Conservation (phyloP, 2,113 vertebrate species). For the Urocynchramus pylzowi region DNA sequence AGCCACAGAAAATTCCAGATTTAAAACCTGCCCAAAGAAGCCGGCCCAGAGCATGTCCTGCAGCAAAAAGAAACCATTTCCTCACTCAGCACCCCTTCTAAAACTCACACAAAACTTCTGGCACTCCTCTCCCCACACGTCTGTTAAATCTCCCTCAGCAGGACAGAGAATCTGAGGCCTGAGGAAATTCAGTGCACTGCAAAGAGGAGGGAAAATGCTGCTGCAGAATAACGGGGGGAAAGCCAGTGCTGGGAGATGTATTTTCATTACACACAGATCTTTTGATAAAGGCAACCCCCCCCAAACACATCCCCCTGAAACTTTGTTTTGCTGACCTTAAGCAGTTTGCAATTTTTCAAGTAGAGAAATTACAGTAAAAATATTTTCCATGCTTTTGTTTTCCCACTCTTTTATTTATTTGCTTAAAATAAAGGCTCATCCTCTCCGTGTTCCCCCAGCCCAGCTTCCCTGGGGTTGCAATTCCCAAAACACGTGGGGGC, state of each 20-base stretch:
- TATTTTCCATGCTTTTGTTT: background rate
- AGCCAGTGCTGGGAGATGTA: background rate
- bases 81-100: background rate
- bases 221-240: background rate
- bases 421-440: background rate
- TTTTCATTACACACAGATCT: background rate
- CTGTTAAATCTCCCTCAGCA: background rate
- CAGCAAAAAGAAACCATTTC: background rate
- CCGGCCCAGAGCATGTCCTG: rapidly evolving
- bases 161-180: background rate
- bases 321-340: background rate
- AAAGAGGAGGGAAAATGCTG: background rate
- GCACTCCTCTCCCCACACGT: rapidly evolving
- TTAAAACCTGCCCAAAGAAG: background rate
- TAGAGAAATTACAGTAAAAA: background rate
- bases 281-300: background rate
- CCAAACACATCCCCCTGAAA: background rate
- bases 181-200: background rate
- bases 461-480: background rate
- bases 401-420: background rate
- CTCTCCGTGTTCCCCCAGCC: background rate
- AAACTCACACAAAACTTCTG: background rate
- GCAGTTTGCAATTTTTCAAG: background rate
- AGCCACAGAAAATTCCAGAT: background rate
- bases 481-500: background rate